Conservation (phyloP, 2,888 invertebrate species). For the Philaethria dido region DNA sequence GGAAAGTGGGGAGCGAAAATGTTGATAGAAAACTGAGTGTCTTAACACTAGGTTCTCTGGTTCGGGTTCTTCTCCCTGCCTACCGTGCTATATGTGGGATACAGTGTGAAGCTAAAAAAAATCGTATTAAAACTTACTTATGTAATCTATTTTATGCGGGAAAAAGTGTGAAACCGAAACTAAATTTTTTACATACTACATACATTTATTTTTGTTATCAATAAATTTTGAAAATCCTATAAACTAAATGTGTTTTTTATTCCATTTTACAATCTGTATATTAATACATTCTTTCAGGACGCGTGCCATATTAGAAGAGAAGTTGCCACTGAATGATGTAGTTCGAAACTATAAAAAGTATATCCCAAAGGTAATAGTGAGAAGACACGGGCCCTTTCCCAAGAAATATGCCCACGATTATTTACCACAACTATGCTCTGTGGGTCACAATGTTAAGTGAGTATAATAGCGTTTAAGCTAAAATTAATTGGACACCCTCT, state of each 20-base stretch:
- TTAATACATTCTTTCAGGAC: conserved; percentile 68
- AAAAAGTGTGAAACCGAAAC: too few relatives aligned
- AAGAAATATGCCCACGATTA: conserved; percentile 89
- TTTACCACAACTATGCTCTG: conserved; percentile 68
- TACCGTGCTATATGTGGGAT: too few relatives aligned
- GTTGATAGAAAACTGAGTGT: too few relatives aligned
- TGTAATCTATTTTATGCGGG: too few relatives aligned
- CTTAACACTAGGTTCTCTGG: too few relatives aligned
- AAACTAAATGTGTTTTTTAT: neutral
- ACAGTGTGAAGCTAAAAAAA: too few relatives aligned
- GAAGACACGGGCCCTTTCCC: conserved; percentile 89
- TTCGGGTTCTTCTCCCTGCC: too few relatives aligned
- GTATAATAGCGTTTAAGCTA: conserved; percentile 43
- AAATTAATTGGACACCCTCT: neutral
- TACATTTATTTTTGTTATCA: too few relatives aligned
- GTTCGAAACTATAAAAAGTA: conserved; percentile 92
- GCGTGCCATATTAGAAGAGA: conserved; percentile 91
- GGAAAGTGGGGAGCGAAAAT: too few relatives aligned
- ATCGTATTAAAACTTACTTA: too few relatives aligned
- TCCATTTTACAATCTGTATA: neutral
- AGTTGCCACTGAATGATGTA: conserved; percentile 86
- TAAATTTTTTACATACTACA: too few relatives aligned
- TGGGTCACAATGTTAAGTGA: conserved; percentile 86
- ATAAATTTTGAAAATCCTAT: too few relatives aligned
- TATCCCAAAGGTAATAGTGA: conserved; percentile 91